A percentile compares a stretch with the other conserved stretches of the same genome.
phyloP scores from a whole-genome alignment of 2,888 invertebrate genomes.

The Melanostoma scalare region DNA sequence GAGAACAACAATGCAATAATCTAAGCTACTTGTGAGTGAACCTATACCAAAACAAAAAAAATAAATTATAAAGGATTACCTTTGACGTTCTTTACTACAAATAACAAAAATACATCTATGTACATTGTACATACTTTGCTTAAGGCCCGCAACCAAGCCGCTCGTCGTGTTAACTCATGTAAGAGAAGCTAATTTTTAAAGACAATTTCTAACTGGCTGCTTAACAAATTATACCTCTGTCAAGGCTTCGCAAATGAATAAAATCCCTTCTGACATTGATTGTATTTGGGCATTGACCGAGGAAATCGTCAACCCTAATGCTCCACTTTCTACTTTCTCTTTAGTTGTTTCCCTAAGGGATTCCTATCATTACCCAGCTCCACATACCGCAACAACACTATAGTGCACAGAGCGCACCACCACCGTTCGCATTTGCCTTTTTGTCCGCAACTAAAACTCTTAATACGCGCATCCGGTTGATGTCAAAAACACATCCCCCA shows the following conservation, averaged over 20 bases:
- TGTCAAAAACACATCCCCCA: conserved; percentile 61
- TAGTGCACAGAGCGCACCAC: neutral
- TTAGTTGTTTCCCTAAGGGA: conserved; percentile 20
- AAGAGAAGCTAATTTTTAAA: conserved; percentile 37
- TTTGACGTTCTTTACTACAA: no score
- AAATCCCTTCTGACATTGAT: conserved; percentile 46
- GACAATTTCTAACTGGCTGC: conserved; percentile 14
- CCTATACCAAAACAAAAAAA: no score
- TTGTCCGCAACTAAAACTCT: conserved; percentile 42
- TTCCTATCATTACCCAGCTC: conserved; percentile 41
- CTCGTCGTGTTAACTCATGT: conserved; percentile 11
- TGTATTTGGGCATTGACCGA: conserved; percentile 72
- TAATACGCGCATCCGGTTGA: conserved; percentile 53
- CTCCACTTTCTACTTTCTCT: conserved; percentile 36
- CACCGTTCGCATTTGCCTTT: conserved; percentile 36
- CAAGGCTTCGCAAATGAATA: conserved; percentile 45
- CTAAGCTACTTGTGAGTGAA: no score
- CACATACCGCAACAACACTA: neutral
- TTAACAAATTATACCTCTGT: conserved; percentile 58
- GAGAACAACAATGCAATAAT: no score
- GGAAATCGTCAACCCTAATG: conserved; percentile 62
- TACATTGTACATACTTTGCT: neutral
- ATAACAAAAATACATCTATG: no score
- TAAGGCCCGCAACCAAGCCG: neutral
- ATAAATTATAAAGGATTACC: no score